Evolutionary conservation across 2,888 invertebrate species (phyloP).

Genomic region (Caenorhabditis sp.): DNA sequence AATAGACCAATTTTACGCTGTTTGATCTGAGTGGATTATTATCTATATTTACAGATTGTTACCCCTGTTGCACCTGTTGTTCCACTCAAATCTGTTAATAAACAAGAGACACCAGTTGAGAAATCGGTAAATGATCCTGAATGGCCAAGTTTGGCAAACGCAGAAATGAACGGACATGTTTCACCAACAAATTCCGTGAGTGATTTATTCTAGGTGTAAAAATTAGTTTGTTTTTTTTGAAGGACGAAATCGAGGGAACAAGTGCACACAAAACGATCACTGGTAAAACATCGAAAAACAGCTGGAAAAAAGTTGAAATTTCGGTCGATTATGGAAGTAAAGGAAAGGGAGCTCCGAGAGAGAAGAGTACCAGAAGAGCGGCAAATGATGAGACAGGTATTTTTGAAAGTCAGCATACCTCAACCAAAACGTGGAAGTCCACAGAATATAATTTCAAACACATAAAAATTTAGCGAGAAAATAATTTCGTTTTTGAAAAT

Average conservation of each 20-base stretch:
- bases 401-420: no score
- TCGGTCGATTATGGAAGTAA: constrained; percentile 65
- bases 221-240: neutral
- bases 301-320: constrained; percentile 69
- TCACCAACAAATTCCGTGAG: constrained; percentile 28
- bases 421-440: no score
- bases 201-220: no score
- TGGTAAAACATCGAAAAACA: constrained; percentile 55
- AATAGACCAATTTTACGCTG: no score
- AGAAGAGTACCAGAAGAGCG: constrained; percentile 30
- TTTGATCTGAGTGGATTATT: no score
- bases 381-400: constrained; percentile 36
- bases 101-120: constrained; percentile 8
- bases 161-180: constrained; percentile 36
- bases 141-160: constrained; percentile 46
- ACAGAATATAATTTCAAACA: neutral
- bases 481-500: no score
- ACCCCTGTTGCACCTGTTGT: neutral
- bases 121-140: constrained; percentile 32
- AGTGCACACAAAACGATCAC: constrained; percentile 8
- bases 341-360: constrained; percentile 27
- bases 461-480: no score
- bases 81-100: constrained; percentile 6
- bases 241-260: constrained; percentile 43
- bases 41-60: neutral